Base-by-base conservation (phyloP, 2,888 invertebrate species). In the Campoplex nolae region DNA sequence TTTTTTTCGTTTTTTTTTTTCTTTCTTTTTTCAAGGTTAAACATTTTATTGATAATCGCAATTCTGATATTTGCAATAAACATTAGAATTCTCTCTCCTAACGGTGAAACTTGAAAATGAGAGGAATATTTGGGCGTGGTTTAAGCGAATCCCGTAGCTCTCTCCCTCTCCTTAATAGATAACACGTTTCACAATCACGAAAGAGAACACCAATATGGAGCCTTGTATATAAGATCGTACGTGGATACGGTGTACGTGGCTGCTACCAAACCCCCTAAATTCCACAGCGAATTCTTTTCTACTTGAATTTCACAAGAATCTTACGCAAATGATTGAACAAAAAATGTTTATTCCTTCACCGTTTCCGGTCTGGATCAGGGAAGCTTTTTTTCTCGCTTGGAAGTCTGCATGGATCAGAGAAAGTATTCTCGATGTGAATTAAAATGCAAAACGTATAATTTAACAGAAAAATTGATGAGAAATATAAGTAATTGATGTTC, bases 181-280 rank as follows among this genome's bases (percentile, higher is more conserved):
- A 8, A 23, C 23, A 68, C 32, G 32, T 56, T 28, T 42, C 51
- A 77, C 83, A 81, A 84, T 86, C 38, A 38, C 38, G 4, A 76
- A 77, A 76, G 73, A 74, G 84, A 87, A 87, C 87, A 87, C 82
- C 87, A 84, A 87, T 84, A 84, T 84, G 84, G 84, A 71, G 81
- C 78, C 82, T 67, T 81, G 75, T 82, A 77, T 84, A 75, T 82
- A 84, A 75, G 80, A 51, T 84, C 45, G 67, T 74, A 56, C 51
- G 56, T 77, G 54, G n/a, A 73, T 54, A 74, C 54, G 73, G 13
- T 62, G 7, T 35, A 54, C 65, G 62, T 65, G 54, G 18, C 7
- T 48, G 51, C 71, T 68, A 23, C 23, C 23, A 78, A 18, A 68
- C 62, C 62, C 32, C 62, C 35, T 82, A 70, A 23, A 35, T 23